phyloP scores from a whole-genome alignment of 2,888 invertebrate species.

The Myathropa florea region DNA sequence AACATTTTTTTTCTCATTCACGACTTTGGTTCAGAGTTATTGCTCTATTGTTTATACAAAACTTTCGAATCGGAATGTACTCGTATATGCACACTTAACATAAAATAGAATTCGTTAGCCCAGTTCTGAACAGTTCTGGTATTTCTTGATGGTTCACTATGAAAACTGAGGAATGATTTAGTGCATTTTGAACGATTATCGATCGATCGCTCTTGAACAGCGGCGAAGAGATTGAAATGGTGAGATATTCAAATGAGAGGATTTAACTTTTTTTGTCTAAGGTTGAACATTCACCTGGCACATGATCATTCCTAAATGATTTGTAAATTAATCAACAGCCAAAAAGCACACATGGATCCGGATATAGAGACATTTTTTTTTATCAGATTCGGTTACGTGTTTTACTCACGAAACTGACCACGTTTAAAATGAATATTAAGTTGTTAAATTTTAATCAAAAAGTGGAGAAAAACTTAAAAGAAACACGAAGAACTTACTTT shows the following conservation, averaged over 20 bases:
- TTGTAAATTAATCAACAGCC: background rate
- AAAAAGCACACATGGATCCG: background rate
- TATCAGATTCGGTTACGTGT: background rate
- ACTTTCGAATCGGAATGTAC: background rate
- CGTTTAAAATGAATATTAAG: too few relatives aligned
- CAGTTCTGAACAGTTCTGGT: background rate
- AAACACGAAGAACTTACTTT: conserved; percentile 81
- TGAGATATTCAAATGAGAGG: too few relatives aligned
- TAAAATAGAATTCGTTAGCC: background rate
- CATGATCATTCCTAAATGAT: background rate
- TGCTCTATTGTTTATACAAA: background rate
- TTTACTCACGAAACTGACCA: too few relatives aligned
- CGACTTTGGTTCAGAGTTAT: background rate
- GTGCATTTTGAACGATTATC: background rate
- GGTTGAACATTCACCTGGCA: background rate
- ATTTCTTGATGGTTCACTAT: background rate
- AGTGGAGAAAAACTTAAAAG: too few relatives aligned
- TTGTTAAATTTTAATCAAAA: too few relatives aligned
- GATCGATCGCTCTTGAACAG: background rate
- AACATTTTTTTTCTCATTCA: background rate
- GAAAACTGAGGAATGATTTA: background rate
- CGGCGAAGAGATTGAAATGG: background rate
- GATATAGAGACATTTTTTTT: background rate
- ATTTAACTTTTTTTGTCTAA: background rate
- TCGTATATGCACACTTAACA: background rate